Evolutionary conservation across 2,888 invertebrate species (phyloP).

Genomic region (Synergus laeviventris): DNA sequence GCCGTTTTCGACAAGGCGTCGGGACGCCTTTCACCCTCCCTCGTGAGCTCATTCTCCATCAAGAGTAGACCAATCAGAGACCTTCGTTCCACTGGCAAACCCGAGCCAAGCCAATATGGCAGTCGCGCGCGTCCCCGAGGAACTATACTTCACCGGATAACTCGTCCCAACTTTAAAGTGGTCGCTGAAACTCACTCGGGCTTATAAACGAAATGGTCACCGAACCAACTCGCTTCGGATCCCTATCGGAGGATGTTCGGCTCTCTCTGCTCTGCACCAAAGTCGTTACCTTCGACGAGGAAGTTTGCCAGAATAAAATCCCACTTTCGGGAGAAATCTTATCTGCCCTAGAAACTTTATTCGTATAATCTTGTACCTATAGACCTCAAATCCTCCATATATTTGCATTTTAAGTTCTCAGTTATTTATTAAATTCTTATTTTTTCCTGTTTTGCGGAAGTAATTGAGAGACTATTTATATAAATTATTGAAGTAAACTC

Average conservation of each 20-base stretch:
- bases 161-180: constrained; percentile 63
- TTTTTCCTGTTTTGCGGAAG: no score
- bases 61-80: constrained; percentile 49
- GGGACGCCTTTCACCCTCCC: constrained; percentile 62
- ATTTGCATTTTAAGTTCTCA: no score
- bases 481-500: no score
- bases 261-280: not conserved
- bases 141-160: constrained; percentile 57
- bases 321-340: constrained; percentile 3
- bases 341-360: not conserved
- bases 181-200: constrained; percentile 43
- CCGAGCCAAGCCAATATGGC: constrained; percentile 70
- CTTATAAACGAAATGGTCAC: constrained; percentile 40
- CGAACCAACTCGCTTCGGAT: constrained; percentile 32
- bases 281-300: constrained; percentile 9
- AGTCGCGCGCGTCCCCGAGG: constrained; percentile 62
- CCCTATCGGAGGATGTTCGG: constrained; percentile 22
- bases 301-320: constrained; percentile 20
- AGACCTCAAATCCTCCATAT: no score
- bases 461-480: no score
- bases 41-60: constrained; percentile 41
- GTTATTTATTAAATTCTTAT: no score
- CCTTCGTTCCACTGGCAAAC: constrained; percentile 47
- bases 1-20: constrained; percentile 71
- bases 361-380: not conserved